Base-by-base conservation (phyloP, 2,888 invertebrate species). In the Drosophila paranaensis region DNA sequence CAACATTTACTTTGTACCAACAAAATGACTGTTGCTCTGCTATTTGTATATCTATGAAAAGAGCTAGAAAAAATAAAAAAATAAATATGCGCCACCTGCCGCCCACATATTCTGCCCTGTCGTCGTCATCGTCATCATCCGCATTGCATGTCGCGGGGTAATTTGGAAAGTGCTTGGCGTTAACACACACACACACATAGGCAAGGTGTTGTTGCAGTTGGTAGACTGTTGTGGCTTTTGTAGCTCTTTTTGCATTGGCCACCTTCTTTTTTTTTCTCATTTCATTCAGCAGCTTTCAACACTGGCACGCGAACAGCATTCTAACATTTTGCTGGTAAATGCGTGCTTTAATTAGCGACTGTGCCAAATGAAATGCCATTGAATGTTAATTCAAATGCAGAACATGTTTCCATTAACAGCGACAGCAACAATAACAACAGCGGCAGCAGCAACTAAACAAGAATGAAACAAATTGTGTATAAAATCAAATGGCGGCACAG, bases 381-480 rank as follows among this genome's bases (percentile, higher is more conserved):
- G 88, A 77, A 67, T 66, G 67, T 68, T 88, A 75, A 86, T 85
- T 88, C 57, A 76, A 82, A 85, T 88, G 81, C 88, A 74, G 63
- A 81, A 67, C 83, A 75, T 77, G 88, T 75, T 84, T 75, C 66
- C 73, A 75, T 75, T 84, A 81, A 69, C 75, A 81, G 50, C 43
- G 46, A 35, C 48, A 48, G 10, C 60, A 74, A 30, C 43, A 64
- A 25, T 25, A 71, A 63, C 45, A 51, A 30, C 64, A 43, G 53
- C 55, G 45, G 65, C 55, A 42, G 42, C 45, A 51, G 46, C 62
- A 57, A 54, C 64, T 54, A 39, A 27, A 37, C 60, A 56, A 78
- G 69, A 72, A 64, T 53, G 30, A 71, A 56, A 55, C 43, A 43
- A 43, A 73, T 58, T 51, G 55, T 56, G 53, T 48, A 65, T 51